Conservation (phyloP, 2,113 vertebrate species). For the Emydura subglobosa region DNA sequence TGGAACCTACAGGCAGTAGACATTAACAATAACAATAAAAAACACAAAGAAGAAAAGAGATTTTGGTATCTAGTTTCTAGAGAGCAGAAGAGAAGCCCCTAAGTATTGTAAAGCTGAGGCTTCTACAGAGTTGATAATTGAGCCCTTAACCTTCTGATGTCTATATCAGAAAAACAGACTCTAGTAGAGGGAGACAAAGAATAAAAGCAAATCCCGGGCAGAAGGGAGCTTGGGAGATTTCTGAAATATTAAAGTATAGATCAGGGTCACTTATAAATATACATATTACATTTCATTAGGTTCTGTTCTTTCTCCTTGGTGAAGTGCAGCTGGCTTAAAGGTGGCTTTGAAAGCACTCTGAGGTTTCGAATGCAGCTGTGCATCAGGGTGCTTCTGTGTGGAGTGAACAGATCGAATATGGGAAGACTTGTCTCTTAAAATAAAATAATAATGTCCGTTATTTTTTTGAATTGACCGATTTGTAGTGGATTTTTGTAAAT, state of each 20-base stretch:
- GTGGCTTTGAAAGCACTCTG: conserved; percentile 60
- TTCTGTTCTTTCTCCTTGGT: conserved; percentile 54
- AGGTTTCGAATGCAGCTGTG: conserved; percentile 16
- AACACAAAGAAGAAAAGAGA: conserved; percentile 53
- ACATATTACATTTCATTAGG: conserved; percentile 35
- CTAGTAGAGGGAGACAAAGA: conserved; percentile 67
- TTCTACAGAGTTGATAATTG: conserved; percentile 77
- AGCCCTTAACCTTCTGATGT: conserved; percentile 82
- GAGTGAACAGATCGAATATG: background rate
- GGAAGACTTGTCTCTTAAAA: conserved; percentile 26
- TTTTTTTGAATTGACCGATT: background rate
- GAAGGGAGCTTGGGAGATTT: conserved; percentile 63
- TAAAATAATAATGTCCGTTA: background rate
- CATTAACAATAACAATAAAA: conserved; percentile 14
- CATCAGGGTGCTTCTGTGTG: background rate
- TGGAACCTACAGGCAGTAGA: conserved; percentile 27
- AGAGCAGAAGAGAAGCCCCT: conserved; percentile 64
- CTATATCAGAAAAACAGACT: conserved; percentile 80
- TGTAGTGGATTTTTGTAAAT: background rate
- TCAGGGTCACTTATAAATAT: background rate
- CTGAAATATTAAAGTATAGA: conserved; percentile 3
- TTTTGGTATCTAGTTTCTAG: conserved; percentile 65
- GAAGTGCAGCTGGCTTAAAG: conserved; percentile 65
- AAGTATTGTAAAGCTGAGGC: conserved; percentile 67
- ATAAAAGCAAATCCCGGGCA: conserved; percentile 66